Conservation (phyloP, 92 coral and sea anemone genomes). For the Chrysogorgia sp. region DNA sequence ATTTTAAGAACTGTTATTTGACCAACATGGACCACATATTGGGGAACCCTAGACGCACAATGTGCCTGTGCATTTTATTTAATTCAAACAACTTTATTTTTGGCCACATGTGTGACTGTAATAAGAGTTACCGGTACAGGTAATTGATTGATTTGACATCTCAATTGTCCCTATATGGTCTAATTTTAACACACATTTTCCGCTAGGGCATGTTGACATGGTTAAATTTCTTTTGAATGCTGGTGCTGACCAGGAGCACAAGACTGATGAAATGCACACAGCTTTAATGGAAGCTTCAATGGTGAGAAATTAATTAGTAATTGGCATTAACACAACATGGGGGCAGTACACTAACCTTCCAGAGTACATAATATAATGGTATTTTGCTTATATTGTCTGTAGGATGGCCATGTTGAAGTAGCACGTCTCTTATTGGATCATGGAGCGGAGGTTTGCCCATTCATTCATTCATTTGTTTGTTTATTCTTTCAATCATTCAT, state of each 20-base stretch:
- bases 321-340: background rate
- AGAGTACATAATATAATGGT: background rate
- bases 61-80: too few species aligned
- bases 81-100: too few species aligned
- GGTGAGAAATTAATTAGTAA: conserved; percentile 47
- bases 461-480: background rate
- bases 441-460: conserved; percentile 85
- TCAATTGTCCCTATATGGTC: too few species aligned
- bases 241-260: conserved; percentile 99
- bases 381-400: background rate
- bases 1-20: too few species aligned
- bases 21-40: too few species aligned
- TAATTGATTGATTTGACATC: background rate
- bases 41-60: too few species aligned
- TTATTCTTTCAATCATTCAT: background rate
- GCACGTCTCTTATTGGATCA: conserved; percentile 92
- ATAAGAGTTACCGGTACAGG: too few species aligned
- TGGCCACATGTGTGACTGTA: too few species aligned
- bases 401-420: conserved; percentile 98
- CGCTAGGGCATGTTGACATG: conserved; percentile 93
- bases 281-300: conserved; percentile 99
- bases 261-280: conserved; percentile 99
- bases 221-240: conserved; percentile 94
- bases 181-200: background rate
- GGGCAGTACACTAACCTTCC: background rate